A percentile compares a stretch with the other conserved stretches of the same genome.
Conservation (phyloP, 2,113 vertebrate species). For the Phyllopteryx taeniolatus region DNA sequence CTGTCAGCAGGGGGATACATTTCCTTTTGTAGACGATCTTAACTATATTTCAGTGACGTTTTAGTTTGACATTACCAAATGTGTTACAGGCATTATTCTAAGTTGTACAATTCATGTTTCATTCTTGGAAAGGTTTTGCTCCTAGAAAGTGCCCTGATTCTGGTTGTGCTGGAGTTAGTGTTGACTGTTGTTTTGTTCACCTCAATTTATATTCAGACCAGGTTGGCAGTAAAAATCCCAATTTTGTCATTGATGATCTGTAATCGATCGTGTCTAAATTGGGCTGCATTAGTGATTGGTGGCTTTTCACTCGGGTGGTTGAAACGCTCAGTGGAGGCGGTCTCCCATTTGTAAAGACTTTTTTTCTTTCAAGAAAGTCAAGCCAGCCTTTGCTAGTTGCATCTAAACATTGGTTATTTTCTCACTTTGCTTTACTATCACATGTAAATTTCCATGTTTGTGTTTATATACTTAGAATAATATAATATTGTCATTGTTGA, state of each 20-base stretch:
- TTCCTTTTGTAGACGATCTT: slow-evolving; percentile 18
- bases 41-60: background rate
- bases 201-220: slow-evolving; percentile 63
- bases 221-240: slow-evolving; percentile 63
- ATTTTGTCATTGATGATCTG: slow-evolving; percentile 48
- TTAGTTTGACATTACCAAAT: slow-evolving; percentile 1
- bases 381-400: too few species aligned
- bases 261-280: slow-evolving; percentile 71
- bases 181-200: slow-evolving; percentile 32
- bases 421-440: too few species aligned
- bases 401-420: background rate
- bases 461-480: too few species aligned
- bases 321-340: slow-evolving; percentile 42
- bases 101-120: slow-evolving; percentile 41
- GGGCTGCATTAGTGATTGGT: slow-evolving; percentile 58
- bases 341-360: slow-evolving; percentile 43
- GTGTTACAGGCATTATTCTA: slow-evolving; percentile 14
- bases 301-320: slow-evolving; percentile 40
- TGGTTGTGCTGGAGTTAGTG: background rate
- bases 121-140: slow-evolving; percentile 37
- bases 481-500: too few species aligned
- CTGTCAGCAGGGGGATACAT: slow-evolving; percentile 14
- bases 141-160: slow-evolving; percentile 30
- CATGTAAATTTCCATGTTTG: too few species aligned
- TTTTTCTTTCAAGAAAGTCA: slow-evolving; percentile 15